Evolutionary conservation across 2,113 vertebrate genomes (phyloP).

Genomic region (Maccullochella peelii): DNA sequence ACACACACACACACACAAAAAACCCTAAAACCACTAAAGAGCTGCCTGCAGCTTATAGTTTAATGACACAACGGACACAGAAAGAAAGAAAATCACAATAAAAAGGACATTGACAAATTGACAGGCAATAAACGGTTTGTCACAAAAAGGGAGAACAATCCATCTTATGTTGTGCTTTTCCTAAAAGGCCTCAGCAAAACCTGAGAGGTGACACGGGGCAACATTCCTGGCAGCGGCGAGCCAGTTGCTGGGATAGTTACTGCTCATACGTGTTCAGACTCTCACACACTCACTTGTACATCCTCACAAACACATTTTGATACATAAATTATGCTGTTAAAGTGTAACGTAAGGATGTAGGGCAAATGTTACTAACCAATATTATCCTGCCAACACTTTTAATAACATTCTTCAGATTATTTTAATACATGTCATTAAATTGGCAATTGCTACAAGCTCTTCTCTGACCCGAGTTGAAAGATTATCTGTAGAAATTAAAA

Average conservation of each 20-base stretch:
- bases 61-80: neutral
- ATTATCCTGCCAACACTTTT: conserved; percentile 25
- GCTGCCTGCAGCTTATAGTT: neutral
- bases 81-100: conserved; percentile 30
- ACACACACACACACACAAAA: neutral
- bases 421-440: conserved; percentile 48
- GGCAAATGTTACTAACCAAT: neutral
- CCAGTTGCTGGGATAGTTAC: conserved; percentile 62
- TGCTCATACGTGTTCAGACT: neutral
- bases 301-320: neutral
- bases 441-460: conserved; percentile 20
- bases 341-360: conserved; percentile 4
- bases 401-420: conserved; percentile 26
- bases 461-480: conserved; percentile 23
- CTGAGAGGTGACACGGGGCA: conserved; percentile 39
- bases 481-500: conserved; percentile 23
- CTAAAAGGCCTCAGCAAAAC: conserved; percentile 33
- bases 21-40: neutral
- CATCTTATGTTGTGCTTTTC: conserved; percentile 36
- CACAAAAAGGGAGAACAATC: conserved; percentile 49
- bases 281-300: conserved; percentile 19
- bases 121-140: conserved; percentile 55
- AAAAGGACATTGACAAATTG: conserved; percentile 52
- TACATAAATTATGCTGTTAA: neutral
- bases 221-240: conserved; percentile 66